Evolutionary conservation across 2,113 vertebrate genomes (phyloP).

Genomic region (Megaceryle maxima): DNA sequence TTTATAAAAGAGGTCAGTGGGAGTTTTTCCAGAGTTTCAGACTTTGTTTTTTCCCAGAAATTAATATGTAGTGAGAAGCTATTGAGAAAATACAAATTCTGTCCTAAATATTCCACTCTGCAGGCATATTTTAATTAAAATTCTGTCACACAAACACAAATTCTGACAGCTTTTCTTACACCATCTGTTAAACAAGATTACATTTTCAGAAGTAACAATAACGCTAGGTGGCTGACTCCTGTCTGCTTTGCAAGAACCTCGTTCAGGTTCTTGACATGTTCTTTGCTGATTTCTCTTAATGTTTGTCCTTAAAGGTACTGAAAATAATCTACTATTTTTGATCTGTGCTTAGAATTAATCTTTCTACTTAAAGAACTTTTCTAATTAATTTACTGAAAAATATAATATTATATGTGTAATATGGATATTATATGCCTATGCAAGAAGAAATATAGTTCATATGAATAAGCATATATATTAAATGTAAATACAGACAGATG

Average conservation of each 20-base stretch:
- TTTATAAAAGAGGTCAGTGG: background rate
- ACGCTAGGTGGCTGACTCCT: background rate
- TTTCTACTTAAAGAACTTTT: background rate
- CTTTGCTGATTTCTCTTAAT: background rate
- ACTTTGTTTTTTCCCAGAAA: background rate
- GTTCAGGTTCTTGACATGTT: background rate
- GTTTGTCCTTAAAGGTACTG: background rate
- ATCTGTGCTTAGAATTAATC: background rate
- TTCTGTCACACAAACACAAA: background rate
- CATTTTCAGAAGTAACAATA: background rate
- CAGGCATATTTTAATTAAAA: background rate
- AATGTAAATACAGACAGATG: background rate
- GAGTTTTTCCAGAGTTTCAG: background rate
- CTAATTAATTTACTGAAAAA: background rate
- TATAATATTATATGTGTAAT: background rate
- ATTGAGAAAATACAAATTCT: background rate
- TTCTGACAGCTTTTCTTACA: background rate
- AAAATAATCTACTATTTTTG: background rate
- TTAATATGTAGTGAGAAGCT: background rate
- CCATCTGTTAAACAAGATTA: background rate
- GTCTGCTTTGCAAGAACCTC: background rate
- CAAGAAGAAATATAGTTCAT: background rate
- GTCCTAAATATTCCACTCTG: background rate
- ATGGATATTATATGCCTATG: background rate
- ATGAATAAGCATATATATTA: background rate